Base-by-base conservation (phyloP, 2,888 invertebrate genomes). In the Nemoura dubitans region DNA sequence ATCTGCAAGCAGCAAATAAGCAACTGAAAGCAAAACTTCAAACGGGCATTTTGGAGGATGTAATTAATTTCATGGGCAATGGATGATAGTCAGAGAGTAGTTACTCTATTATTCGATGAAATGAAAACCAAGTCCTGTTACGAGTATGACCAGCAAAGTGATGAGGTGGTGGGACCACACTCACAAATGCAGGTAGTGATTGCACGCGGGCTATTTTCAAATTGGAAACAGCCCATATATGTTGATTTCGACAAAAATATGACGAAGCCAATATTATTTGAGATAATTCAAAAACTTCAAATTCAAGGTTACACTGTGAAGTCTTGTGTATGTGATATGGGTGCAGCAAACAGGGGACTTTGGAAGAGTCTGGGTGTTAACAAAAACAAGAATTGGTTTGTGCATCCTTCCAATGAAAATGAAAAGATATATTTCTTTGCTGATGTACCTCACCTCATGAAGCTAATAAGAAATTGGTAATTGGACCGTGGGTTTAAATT, bases 201-300 rank as follows among this genome's bases (percentile, higher is more conserved):
- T n/a, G n/a, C n/a, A n/a, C n/a, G n/a, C n/a, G n/a, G n/a, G n/a
- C n/a, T n/a, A n/a, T n/a, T n/a, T n/a, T n/a, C n/a, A n/a, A n/a
- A n/a, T n/a, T n/a, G n/a, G n/a, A n/a, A n/a, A n/a, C n/a, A n/a
- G n/a, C n/a, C n/a, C n/a, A n/a, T n/a, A n/a, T n/a, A n/a, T 76
- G 87, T 80, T 76, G 87, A 80, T n/a, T 88, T 88, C 85, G 88
- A 88, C 82, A 77, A 0, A 0, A 26, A n/a, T n/a, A 85, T 89
- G 85, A 87, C 86, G 21, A 30, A 76, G 10, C 86, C 77, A 42
- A 43, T 86, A 7, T 36, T 89, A 42, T 30, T 59, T 59, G 27
- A 86, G 36, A 83, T 88, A 27, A 86, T 88, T 29, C 77, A n/a
- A n/a, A 59, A 80, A 27, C 76, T 88, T n/a, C 29, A 87, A 29